These are phyloP conservation scores for Myodes glareolus DNA, from an alignment of 2,113 vertebrate species.

Conservation along the genomic window DNA sequence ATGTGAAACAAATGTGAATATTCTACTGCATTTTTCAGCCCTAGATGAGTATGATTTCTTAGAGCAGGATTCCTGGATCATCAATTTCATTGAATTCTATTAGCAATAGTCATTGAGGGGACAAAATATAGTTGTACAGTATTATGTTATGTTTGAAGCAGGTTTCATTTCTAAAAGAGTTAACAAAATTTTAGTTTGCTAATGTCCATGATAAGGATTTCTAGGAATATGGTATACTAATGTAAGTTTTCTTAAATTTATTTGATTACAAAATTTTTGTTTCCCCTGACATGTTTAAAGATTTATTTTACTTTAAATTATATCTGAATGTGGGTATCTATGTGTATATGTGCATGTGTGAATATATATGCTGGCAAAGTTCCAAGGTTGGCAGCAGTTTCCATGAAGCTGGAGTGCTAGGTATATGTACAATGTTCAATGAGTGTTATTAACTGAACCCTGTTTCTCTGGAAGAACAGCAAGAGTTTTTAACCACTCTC, in stretches of 20 bases:
- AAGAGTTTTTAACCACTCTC: background rate
- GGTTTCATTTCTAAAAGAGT: background rate
- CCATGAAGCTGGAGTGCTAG: background rate
- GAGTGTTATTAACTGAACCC: background rate
- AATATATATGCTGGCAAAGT: background rate
- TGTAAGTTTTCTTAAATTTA: conserved; percentile 6
- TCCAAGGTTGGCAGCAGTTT: background rate
- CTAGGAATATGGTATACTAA: background rate
- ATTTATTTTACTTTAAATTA: background rate
- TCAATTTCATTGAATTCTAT: conserved; percentile 11
- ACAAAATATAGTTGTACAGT: background rate
- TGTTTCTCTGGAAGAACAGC: background rate
- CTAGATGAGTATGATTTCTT: conserved; percentile 29
- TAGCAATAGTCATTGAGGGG: conserved; percentile 22
- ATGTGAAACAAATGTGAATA: too few species aligned
- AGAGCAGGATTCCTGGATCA: background rate
- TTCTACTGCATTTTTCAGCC: background rate
- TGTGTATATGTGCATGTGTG: background rate
- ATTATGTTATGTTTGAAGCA: conserved; percentile 19
- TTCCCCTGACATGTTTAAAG: background rate
- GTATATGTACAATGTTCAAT: background rate
- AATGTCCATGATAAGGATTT: background rate
- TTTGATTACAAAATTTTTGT: background rate
- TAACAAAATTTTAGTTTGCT: conserved; percentile 4
- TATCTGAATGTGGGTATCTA: background rate